These are phyloP conservation scores for Eurytoma californica DNA, from an alignment of 2,888 invertebrate species.

Conservation along the genomic window DNA sequence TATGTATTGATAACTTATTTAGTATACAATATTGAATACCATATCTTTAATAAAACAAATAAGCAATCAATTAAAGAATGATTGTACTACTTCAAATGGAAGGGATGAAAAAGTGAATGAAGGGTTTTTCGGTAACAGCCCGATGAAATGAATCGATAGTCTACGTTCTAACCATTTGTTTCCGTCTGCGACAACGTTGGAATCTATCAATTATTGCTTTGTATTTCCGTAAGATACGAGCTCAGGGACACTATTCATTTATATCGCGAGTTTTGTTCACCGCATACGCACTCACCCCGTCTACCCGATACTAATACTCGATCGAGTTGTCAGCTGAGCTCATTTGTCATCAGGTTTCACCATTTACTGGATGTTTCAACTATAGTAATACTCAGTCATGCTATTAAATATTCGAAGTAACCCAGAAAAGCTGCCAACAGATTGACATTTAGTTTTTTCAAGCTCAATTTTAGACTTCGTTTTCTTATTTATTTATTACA, in stretches of 20 bases:
- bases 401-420: background rate
- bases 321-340: conserved; percentile 39
- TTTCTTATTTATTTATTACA: too few species aligned
- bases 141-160: conserved; percentile 70
- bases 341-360: conserved; percentile 51
- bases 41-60: too few species aligned
- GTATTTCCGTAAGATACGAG: conserved; percentile 71
- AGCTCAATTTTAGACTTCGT: too few species aligned
- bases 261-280: conserved; percentile 62
- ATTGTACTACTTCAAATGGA: too few species aligned
- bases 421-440: too few species aligned
- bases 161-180: conserved; percentile 68
- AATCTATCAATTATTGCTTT: conserved; percentile 72
- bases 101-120: conserved; percentile 48
- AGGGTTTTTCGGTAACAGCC: conserved; percentile 56
- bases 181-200: conserved; percentile 69
- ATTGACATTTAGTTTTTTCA: too few species aligned
- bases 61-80: too few species aligned
- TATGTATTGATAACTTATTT: too few species aligned
- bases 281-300: conserved; percentile 56
- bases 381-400: background rate
- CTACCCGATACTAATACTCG: conserved; percentile 70
- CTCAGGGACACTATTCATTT: conserved; percentile 72
- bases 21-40: background rate
- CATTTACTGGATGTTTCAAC: conserved; percentile 14